Evolutionary conservation across 2,888 invertebrate genomes (phyloP), one percentile per base, ranked within the genome.

Genomic region (Craniophora ligustri): DNA sequence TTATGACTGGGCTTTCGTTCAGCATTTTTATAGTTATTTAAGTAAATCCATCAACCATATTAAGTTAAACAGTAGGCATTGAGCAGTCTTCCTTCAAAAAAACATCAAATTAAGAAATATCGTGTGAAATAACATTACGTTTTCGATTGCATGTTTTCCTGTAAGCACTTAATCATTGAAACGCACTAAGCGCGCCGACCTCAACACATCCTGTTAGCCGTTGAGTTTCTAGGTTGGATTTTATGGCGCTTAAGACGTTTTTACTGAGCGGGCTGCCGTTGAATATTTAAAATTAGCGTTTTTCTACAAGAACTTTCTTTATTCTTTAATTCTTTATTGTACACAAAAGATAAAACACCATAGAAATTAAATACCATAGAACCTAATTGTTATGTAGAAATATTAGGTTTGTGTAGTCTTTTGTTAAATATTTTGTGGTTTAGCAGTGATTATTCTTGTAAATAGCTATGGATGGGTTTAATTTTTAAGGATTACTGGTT

Each of bases 81-180:
- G n/a, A n/a, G n/a, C n/a, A n/a, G n/a, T n/a, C n/a, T n/a, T n/a
- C n/a, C n/a, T n/a, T n/a, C n/a, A 59, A 61, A 42, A 32, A 13
- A n/a, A 3, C 28, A 19, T 15, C 18, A 18, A 13, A 63, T 63
- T 63, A 66, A 46, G 53, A 60, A 67, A 51, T 21, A 34, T 38
- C 56, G 61, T 53, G 55, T 65, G 72, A 69, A 69, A 54, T 50
- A 54, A 69, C 32, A 54, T 73, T 58, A 69, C 26, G 58, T n/a
- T 51, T 35, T 36, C 6, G 42, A 46, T 73, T 70, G 67, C 71
- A 51, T 64, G 60, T 51, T 53, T 70, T 69, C 73, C 73, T 72
- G 73, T 42, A 31, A 38, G 26, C 23, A 40, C 28, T 54, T 32
- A 58, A 58, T 73, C 47, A 65, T n/a, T n/a, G n/a, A 46, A 72